These are phyloP conservation scores for Cancer borealis DNA, from an alignment of 2,888 invertebrate species.

Conservation along the genomic window DNA sequence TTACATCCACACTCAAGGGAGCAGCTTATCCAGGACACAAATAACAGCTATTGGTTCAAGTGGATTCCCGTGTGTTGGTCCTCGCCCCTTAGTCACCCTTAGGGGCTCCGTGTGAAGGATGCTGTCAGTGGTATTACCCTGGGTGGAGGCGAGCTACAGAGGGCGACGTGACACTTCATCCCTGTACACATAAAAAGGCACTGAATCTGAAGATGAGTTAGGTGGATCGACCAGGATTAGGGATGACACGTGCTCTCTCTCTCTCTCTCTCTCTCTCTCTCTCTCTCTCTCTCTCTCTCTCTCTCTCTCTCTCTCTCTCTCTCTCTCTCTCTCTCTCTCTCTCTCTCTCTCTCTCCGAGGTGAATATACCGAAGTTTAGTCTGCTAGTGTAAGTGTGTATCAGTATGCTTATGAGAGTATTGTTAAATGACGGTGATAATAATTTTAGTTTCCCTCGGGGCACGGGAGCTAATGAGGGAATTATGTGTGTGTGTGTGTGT, in stretches of 20 bases:
- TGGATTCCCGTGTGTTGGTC: background rate
- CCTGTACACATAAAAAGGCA: background rate
- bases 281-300: constrained; percentile 18
- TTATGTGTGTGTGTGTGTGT: constrained; percentile 24
- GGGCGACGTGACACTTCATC: background rate
- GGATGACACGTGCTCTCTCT: background rate
- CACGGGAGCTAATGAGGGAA: background rate
- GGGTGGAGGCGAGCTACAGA: background rate
- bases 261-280: background rate
- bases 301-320: background rate
- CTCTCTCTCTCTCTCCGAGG: background rate
- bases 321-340: constrained; percentile 26
- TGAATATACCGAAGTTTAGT: background rate
- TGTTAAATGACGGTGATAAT: background rate
- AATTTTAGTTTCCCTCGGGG: background rate
- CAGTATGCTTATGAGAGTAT: background rate
- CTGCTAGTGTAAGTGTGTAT: background rate
- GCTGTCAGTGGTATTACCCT: background rate
- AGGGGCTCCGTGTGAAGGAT: background rate
- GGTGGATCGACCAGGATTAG: background rate
- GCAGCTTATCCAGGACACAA: background rate
- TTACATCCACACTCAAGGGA: background rate
- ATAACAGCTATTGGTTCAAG: background rate
- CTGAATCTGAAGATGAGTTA: background rate
- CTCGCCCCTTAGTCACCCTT: background rate